Evolutionary conservation across 1,140 invertebrate genomes (phyloP).

Genomic region (Agrilus planipennis): DNA sequence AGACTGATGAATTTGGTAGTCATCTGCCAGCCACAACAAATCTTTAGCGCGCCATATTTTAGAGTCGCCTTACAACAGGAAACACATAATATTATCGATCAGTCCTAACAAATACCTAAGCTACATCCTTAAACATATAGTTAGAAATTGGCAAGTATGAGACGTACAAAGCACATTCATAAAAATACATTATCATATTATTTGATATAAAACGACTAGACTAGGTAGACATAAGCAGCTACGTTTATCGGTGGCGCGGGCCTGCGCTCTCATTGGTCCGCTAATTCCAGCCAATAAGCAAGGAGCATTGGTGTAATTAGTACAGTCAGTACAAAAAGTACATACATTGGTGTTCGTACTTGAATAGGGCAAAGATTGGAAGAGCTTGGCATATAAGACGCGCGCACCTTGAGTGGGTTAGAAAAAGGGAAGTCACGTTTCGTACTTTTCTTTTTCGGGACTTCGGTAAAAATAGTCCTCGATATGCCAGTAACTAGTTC

Average conservation of each 20-base stretch:
- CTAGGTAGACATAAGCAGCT: slow-evolving; percentile 29
- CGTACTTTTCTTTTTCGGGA: too few species aligned
- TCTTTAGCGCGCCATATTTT: slow-evolving; percentile 11
- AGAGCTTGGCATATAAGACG: slow-evolving; percentile 17
- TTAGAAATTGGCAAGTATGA: slow-evolving; percentile 15
- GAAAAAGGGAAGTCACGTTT: too few species aligned
- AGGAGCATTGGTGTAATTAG: slow-evolving; percentile 28
- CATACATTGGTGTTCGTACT: slow-evolving; percentile 27
- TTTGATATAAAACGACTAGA: slow-evolving; percentile 33
- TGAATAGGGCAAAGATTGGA: slow-evolving; percentile 20
- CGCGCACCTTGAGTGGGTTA: slow-evolving; percentile 12
- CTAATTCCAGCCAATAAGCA: slow-evolving; percentile 33
- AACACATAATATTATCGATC: slow-evolving; percentile 29
- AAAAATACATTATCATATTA: slow-evolving; percentile 29
- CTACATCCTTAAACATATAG: slow-evolving; percentile 7
- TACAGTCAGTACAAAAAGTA: slow-evolving; percentile 31
- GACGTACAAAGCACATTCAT: slow-evolving; percentile 32
- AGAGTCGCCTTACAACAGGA: slow-evolving; percentile 28
- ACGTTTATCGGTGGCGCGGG: slow-evolving; percentile 26
- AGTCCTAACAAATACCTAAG: slow-evolving; percentile 29
- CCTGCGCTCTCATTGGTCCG: slow-evolving; percentile 28
- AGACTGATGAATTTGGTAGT: neutral
- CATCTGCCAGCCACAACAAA: slow-evolving; percentile 20
- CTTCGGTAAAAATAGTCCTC: too few species aligned
- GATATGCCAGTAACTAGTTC: too few species aligned